Evolutionary conservation across 92 coral and sea anemone species (phyloP), one percentile per base, ranked within the genome.

Genomic region (Siderastrea radians): DNA sequence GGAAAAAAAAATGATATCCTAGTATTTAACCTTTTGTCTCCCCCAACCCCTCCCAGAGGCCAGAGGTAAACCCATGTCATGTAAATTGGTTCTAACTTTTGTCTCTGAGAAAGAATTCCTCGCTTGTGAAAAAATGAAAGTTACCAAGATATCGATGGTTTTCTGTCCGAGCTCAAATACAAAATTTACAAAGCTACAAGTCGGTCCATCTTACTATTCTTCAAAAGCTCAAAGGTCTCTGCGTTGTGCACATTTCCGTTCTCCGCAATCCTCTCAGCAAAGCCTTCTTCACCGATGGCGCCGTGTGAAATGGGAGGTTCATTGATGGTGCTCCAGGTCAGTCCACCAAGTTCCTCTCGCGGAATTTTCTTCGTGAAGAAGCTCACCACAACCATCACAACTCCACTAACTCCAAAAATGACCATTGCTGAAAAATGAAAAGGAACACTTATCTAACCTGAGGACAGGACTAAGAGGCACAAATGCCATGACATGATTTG

Each of bases 291-390:
- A 4, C 86, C 86, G 48, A 82, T 82, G 26, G 86, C 55, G 9
- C 96, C 94, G 70, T 88, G 95, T 60, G 96, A 81, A 4, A 95
- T 68, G 7, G 96, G 98, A 12, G 92, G 96, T 4, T 95, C 98
- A 10, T 95, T 87, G 49, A 98, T 94, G 0, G 99, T 95, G 10
- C 90, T 85, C 99, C 99, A 98, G 11, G 99, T 98, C 72, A 98
- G 88, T 17, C 99, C 99, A 74, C 98, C 99, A 6, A 98, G 98
- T 85, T 95, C 95, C 51, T 94, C 98, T 69, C 95, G 96, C 8
- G 99, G 98, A 65, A 98, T 86, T 72, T 91, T 79, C 59, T 80
- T 81, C 1, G 99, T 98, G 63, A 98, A 85, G 11, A 94, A 49
- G 79, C 99, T 98, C 49, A 98, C 95, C 9, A 94, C 93, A 4